Base-by-base conservation (phyloP, 1,140 invertebrate genomes). In the Drosophila baimaii region DNA sequence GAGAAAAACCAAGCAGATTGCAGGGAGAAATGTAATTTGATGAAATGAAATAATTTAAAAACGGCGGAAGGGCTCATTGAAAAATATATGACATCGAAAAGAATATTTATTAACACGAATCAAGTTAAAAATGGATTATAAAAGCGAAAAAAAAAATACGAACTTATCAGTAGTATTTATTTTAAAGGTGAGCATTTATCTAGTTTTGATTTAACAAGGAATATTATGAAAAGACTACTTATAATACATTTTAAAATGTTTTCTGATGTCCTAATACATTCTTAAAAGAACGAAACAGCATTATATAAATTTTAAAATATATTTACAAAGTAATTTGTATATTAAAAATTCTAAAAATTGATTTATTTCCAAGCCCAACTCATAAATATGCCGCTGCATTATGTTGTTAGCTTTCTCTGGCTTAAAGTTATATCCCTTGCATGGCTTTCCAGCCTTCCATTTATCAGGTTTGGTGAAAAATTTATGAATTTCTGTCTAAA, bases 401-500 rank as follows among this genome's bases (percentile, higher is more conserved):
- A 33, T 17, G 17, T 12, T 37, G 58, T 17, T 21, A 9, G 8
- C 13, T 41, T 39, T 25, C 44, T 43, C 21, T 41, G 29, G 39
- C 27, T 31, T 39, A 21, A 56, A 69, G 29, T 19, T 25, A 37
- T 19, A 65, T 31, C 44, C 23, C 25, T 31, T 37, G 9, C 19
- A 46, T 51, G 39, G 47, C 17, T 54, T 55, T 54, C 25, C 37
- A 12, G 47, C 51, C 25, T 13, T 70, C 31, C 68, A 70, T 71
- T 57, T 71, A 57, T 70, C 68, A 58, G 65, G 41, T 47, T 37
- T 31, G 25, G 15, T 71, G 8, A 57, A 71, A 57, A 71, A 71
- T 71, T 37, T 49, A 71, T 71, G 68, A 57, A 44, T 57, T 33
- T 23, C 51, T 71, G 68, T 71, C 68, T 71, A 39, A 71, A 71